phyloP scores from a whole-genome alignment of 2,113 vertebrate genomes.

The Gila orcuttii region DNA sequence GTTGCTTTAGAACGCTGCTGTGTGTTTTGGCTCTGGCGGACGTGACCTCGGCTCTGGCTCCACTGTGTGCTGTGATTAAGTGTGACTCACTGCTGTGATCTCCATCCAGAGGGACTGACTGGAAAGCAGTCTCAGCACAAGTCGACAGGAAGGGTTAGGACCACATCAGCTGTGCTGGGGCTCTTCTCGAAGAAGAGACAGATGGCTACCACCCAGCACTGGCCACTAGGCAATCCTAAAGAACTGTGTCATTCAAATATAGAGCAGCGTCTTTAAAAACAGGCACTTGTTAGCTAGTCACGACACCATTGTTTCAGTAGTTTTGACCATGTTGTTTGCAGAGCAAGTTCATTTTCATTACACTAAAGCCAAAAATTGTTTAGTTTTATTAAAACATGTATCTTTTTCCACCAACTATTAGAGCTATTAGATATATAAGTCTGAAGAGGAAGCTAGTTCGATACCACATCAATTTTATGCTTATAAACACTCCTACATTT shows the following conservation, averaged over 20 bases:
- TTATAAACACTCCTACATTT: too few species aligned
- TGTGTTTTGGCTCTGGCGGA: conserved; percentile 50
- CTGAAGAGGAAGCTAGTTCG: background rate
- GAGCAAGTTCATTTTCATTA: background rate
- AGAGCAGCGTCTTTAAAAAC: background rate
- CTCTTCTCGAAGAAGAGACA: conserved; percentile 29
- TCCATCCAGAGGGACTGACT: conserved; percentile 47
- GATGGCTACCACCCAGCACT: conserved; percentile 27
- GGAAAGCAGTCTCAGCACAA: conserved; percentile 20
- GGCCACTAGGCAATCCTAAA: conserved; percentile 3
- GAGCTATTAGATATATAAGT: background rate
- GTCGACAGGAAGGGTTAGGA: background rate
- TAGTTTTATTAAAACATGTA: background rate
- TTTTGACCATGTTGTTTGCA: background rate
- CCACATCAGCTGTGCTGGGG: conserved; percentile 11
- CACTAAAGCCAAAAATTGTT: background rate
- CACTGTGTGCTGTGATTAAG: conserved; percentile 52
- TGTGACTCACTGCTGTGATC: conserved; percentile 58
- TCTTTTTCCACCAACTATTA: background rate
- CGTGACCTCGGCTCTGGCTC: conserved; percentile 49
- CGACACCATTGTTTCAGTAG: background rate
- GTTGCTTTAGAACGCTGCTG: conserved; percentile 50
- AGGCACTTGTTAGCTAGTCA: background rate
- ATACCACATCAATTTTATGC: background rate
- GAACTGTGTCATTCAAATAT: background rate